These are phyloP conservation scores for Hypotaenidia philippensis DNA, from an alignment of 2,797 vertebrate genomes.

Conservation along the genomic window DNA sequence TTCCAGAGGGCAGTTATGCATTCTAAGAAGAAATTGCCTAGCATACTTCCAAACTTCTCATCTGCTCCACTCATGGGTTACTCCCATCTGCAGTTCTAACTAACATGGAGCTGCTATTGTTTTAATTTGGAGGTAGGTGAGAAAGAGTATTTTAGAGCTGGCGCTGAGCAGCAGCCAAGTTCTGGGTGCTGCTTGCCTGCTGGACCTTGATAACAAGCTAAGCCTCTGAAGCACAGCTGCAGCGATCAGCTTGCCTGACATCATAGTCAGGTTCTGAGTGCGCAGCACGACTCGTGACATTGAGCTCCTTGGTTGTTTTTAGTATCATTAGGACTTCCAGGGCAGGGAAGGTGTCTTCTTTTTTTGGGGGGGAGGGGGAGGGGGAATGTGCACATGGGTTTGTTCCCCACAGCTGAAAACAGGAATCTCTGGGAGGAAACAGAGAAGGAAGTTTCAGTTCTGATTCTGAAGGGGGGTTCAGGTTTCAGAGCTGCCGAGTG, in stretches of 20 bases:
- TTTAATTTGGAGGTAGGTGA: background rate
- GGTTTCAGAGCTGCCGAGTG: background rate
- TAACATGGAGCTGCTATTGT: background rate
- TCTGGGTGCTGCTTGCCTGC: constrained; percentile 10
- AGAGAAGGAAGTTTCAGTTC: background rate
- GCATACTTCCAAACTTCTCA: background rate
- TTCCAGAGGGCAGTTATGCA: background rate
- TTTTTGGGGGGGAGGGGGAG: background rate
- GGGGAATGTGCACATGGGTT: background rate
- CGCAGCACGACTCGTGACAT: background rate
- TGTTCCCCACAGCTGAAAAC: background rate
- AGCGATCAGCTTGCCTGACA: constrained; percentile 35
- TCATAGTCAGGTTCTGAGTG: background rate
- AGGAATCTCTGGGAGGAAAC: constrained; percentile 3
- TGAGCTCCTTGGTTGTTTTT: background rate
- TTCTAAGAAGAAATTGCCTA: background rate
- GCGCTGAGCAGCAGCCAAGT: constrained; percentile 32
- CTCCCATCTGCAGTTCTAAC: background rate
- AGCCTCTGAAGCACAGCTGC: constrained; percentile 21
- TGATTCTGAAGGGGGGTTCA: background rate
- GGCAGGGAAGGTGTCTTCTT: background rate
- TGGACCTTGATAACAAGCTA: constrained; percentile 50
- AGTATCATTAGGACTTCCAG: background rate
- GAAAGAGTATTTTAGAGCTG: constrained; percentile 20
- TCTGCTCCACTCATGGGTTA: background rate